phyloP scores from a whole-genome alignment of 2,113 vertebrate genomes.

The Caracal caracal region DNA sequence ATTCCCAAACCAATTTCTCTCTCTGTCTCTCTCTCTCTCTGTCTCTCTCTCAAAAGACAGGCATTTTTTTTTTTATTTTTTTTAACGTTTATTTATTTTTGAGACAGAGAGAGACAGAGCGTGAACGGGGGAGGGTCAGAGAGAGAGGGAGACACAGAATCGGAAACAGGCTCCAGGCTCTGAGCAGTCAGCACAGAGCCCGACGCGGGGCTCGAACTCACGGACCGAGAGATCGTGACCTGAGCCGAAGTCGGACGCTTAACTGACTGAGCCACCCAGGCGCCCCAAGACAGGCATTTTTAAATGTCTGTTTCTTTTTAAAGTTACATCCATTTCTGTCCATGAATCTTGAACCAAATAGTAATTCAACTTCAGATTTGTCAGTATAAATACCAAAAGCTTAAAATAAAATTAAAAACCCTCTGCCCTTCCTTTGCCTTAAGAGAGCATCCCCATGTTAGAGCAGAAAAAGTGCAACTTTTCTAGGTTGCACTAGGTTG shows the following conservation, averaged over 20 bases:
- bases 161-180: too few relatives aligned
- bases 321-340: neutral
- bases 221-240: too few relatives aligned
- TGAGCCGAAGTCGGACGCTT: too few relatives aligned
- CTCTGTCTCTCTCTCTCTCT: neutral
- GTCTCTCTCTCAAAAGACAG: neutral
- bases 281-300: neutral
- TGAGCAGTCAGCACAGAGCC: too few relatives aligned
- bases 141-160: too few relatives aligned
- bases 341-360: neutral
- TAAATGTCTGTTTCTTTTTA: neutral
- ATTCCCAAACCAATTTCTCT: neutral
- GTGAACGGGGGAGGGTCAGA: too few relatives aligned
- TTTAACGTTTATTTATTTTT: too few relatives aligned
- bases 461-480: neutral
- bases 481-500: too few relatives aligned
- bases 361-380: conserved; percentile 3
- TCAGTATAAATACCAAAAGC: neutral
- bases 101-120: too few relatives aligned
- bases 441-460: neutral
- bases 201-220: too few relatives aligned
- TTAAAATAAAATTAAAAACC: neutral
- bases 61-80: neutral
- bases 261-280: too few relatives aligned
- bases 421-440: neutral